phyloP scores from a whole-genome alignment of 2,797 vertebrate species.

The Alcedo atthis region DNA sequence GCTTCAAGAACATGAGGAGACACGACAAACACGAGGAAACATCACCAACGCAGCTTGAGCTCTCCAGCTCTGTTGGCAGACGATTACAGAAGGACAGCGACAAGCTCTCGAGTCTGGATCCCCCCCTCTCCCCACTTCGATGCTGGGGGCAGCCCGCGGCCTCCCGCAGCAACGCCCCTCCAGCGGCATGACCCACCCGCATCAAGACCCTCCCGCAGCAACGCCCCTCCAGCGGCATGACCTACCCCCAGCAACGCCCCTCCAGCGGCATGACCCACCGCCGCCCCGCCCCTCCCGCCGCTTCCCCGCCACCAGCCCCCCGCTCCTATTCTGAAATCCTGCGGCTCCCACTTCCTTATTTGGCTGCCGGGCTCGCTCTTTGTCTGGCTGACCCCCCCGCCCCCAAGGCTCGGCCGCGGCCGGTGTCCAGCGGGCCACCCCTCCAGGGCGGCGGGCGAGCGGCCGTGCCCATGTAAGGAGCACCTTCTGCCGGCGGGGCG shows the following conservation, averaged over 20 bases:
- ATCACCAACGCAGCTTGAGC: background rate
- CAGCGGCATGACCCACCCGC: no score
- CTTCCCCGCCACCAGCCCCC: slow-evolving; percentile 21
- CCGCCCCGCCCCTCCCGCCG: slow-evolving; percentile 1
- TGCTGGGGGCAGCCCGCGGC: background rate
- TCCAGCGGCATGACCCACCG: no score
- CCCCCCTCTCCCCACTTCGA: background rate
- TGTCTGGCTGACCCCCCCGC: slow-evolving; percentile 74
- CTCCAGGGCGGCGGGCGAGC: slow-evolving; percentile 81
- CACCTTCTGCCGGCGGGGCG: slow-evolving; percentile 58
- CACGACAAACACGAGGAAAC: slow-evolving; percentile 3
- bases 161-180: background rate
- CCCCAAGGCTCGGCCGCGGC: background rate
- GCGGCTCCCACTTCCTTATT: slow-evolving; percentile 85
- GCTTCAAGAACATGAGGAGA: slow-evolving; percentile 12
- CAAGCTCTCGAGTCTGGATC: background rate
- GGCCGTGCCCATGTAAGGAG: slow-evolving; percentile 91
- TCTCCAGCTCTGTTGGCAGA: background rate
- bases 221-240: no score
- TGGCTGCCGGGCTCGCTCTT: slow-evolving; percentile 89
- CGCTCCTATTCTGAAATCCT: slow-evolving; percentile 82
- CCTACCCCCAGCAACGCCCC: no score
- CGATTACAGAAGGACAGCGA: background rate
- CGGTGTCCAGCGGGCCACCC: slow-evolving; percentile 77
- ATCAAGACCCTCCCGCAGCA: no score